Percentiles rank a stretch among this genome's conserved stretches.
These are phyloP conservation scores for Ciconia boyciana DNA, from an alignment of 2,113 vertebrate genomes.

Conservation along the genomic window DNA sequence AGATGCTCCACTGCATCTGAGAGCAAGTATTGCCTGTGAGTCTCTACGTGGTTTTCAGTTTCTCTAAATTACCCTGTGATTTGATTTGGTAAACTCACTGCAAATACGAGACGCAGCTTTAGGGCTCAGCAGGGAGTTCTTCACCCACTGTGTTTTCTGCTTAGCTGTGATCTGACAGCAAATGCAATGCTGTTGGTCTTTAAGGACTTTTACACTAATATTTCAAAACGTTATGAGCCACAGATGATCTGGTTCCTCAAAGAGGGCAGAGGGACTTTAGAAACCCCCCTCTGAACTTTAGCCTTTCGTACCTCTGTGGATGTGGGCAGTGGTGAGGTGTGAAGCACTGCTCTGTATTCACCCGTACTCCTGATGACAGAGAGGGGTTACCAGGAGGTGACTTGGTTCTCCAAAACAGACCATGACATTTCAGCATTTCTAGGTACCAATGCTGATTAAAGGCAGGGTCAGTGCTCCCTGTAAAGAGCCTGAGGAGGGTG, in stretches of 20 bases:
- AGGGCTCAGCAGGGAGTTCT: neutral
- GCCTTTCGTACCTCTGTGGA: neutral
- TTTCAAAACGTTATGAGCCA: neutral
- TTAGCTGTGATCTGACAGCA: neutral
- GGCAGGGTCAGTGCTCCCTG: neutral
- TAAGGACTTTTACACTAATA: neutral
- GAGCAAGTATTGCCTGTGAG: neutral
- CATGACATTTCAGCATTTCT: neutral
- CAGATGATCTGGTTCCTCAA: neutral
- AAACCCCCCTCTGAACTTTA: neutral
- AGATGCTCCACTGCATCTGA: neutral
- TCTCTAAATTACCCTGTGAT: conserved; percentile 8
- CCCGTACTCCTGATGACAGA: neutral
- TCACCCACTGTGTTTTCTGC: neutral
- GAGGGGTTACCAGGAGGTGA: neutral
- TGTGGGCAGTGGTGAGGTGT: neutral
- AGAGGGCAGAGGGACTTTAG: neutral
- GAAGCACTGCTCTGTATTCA: neutral
- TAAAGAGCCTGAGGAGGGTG: neutral
- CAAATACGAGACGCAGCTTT: neutral
- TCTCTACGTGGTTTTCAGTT: neutral
- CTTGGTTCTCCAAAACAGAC: neutral
- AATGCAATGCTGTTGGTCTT: neutral
- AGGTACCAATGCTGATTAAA: neutral
- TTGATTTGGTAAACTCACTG: conserved; percentile 29